Evolutionary conservation across 1,140 invertebrate species (phyloP).

Genomic region (Radopholus similis): DNA sequence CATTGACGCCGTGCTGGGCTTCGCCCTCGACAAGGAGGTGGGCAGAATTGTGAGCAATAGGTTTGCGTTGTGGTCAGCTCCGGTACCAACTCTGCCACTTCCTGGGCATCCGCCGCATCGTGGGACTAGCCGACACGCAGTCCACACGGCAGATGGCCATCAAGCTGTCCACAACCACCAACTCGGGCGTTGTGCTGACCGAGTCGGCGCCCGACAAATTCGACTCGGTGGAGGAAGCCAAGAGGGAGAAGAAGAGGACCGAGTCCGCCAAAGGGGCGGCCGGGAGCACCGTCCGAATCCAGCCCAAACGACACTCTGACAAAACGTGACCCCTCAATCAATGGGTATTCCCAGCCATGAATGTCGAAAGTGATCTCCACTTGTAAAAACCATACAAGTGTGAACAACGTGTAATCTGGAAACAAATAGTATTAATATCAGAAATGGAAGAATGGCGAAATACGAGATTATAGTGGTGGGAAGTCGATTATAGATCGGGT

Average conservation of each 20-base stretch:
- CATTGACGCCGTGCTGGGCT: constrained; percentile 18
- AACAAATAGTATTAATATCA: too few species aligned
- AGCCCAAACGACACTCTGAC: too few species aligned
- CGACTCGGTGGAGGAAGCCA: neutral
- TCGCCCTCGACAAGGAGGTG: constrained; percentile 12
- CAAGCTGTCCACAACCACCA: constrained; percentile 16
- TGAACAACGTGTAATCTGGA: too few species aligned
- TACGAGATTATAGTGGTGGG: too few species aligned
- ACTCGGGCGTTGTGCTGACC: neutral
- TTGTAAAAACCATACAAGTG: too few species aligned
- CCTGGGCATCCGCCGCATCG: neutral
- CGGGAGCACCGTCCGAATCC: too few species aligned
- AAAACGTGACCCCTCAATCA: too few species aligned
- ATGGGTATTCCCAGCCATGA: too few species aligned
- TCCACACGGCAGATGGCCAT: neutral
- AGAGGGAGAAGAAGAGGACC: neutral
- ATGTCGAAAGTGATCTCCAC: too few species aligned
- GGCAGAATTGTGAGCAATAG: neutral
- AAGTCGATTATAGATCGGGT: too few species aligned
- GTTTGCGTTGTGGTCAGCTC: neutral
- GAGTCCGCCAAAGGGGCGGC: neutral
- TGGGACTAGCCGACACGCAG: neutral
- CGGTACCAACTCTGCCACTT: neutral
- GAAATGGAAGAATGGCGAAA: too few species aligned
- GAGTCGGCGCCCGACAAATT: constrained; percentile 7